Evolutionary conservation across 2,113 vertebrate species (phyloP), one percentile per base, ranked within the genome.

Genomic region (Neolamprologus toae): DNA sequence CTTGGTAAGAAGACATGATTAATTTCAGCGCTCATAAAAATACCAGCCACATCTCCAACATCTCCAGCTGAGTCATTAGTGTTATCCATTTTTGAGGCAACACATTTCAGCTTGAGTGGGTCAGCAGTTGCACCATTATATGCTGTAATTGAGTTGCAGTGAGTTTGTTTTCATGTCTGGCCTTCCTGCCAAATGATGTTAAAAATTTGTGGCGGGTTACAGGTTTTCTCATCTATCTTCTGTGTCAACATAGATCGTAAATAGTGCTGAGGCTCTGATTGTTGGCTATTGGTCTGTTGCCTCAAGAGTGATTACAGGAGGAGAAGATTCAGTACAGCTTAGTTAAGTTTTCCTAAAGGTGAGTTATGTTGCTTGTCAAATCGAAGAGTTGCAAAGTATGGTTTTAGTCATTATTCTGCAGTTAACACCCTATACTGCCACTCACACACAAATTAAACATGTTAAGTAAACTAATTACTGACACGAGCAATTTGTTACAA

Each of bases 101-200:
- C 86, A 80, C 49, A 31, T 91, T 91, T 88, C 61, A 79, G 83
- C 80, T 78, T 82, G 57, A 82, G 81, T 80, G 63, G 63, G 68
- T 86, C 68, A 80, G 86, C 68, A 49, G 14, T 54, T 80, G 73
- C 86, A 53, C 54, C 51, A 47, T 89, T 76, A 88, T 83, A 23
- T 86, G 35, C 59, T 31, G 49, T 80, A 54, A 86, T 51, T 55
- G 71, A 45, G 81, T 19, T 71, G 45, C 45, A 33, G 31, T 71
- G n/a, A 57, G 68, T 88, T 88, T 84, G 80, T 91, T 92, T 90
- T 87, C 17, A 71, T 71, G 68, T 90, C 84, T 83, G 31, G 85
- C 45, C 28, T 78, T 86, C 12, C 85, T 73, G 80, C 73, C 21
- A 82, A 85, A 88, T 63, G 37, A 26, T 86, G 61, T 87, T 91